Evolutionary conservation across 2,888 invertebrate species (phyloP), one percentile per base, ranked within the genome.

Genomic region (Drosophila merina): DNA sequence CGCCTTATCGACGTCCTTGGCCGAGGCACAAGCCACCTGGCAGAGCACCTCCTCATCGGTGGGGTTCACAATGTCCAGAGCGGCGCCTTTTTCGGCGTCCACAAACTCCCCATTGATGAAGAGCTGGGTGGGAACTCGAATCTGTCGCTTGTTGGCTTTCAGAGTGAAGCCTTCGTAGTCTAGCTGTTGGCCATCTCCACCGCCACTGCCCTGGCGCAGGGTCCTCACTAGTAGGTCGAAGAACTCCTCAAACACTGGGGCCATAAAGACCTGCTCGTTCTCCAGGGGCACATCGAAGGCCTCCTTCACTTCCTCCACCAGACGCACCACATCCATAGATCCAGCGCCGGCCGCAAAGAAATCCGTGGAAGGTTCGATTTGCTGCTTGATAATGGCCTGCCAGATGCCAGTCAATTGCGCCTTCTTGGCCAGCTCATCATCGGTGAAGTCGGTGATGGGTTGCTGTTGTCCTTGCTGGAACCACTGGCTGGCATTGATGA

Each of bases 281-380:
- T 96, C 95, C 8, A 99, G 89, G 52, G 95, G 94, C 0, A 98
- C 92, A 72, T 94, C 94, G 7, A 96, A 93, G 36, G 95, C 92
- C 72, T 97, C 97, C 89, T 97, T 97, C 0, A 98, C 94, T 92
- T 99, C 98, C 92, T 99, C 99, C 0, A 99, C 95, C 54, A 99
- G 69, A 9, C 92, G 89, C 0, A 98, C 98, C 1, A 99, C 98
- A 91, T 99, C 99, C 97, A 99, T 99, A 6, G 98, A 98, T 0
- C 97, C 97, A n/a, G 97, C 99, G 9, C 99, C 99, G n/a, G 94
- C 94, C 0, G 94, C 94, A 91, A 99, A 99, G 92, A 99, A 99
- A 89, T 99, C 98, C 0, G 97, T 97, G 2, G 95, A 94, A 7
- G 95, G 94, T 8, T 95, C 94, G 5, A 96, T 93, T 2, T 95